Evolutionary conservation across 2,797 vertebrate genomes (phyloP).

Genomic region (Semaprochilodus insignis): DNA sequence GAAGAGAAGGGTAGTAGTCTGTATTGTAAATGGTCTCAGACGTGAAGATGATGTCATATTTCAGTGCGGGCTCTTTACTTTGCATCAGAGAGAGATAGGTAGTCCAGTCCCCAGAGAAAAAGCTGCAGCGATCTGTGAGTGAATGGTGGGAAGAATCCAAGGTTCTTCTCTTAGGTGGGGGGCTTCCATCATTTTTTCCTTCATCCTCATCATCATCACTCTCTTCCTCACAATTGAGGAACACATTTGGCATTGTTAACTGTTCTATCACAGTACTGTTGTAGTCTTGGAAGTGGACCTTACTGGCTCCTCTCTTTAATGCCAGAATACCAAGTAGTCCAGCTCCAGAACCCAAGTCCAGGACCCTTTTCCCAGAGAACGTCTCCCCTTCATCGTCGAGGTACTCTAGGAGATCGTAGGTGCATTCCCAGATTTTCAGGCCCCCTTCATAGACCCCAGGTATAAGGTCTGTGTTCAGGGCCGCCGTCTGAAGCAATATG

Average conservation of each 20-base stretch:
- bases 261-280: slow-evolving; percentile 92
- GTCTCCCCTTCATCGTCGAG: slow-evolving; percentile 78
- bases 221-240: slow-evolving; percentile 79
- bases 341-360: slow-evolving; percentile 95
- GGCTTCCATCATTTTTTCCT: slow-evolving; percentile 33
- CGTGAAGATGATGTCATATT: slow-evolving; percentile 92
- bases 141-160: slow-evolving; percentile 58
- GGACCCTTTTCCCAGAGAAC: slow-evolving; percentile 81
- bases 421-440: slow-evolving; percentile 98
- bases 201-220: slow-evolving; percentile 33
- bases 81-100: slow-evolving; percentile 82
- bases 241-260: slow-evolving; percentile 88
- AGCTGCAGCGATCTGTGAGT: slow-evolving; percentile 75
- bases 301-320: slow-evolving; percentile 80
- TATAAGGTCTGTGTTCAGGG: slow-evolving; percentile 91
- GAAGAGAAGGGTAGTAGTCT: slow-evolving; percentile 83
- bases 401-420: slow-evolving; percentile 90
- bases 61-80: slow-evolving; percentile 69
- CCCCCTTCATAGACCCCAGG: slow-evolving; percentile 95
- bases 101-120: slow-evolving; percentile 94
- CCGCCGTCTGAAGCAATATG: slow-evolving; percentile 77
- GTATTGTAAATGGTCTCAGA: slow-evolving; percentile 96
- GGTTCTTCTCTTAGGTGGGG: slow-evolving; percentile 69
- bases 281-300: slow-evolving; percentile 95
- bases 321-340: slow-evolving; percentile 91